Base-by-base conservation (phyloP, 2,113 vertebrate genomes). In the Pygathrix nemaeus region DNA sequence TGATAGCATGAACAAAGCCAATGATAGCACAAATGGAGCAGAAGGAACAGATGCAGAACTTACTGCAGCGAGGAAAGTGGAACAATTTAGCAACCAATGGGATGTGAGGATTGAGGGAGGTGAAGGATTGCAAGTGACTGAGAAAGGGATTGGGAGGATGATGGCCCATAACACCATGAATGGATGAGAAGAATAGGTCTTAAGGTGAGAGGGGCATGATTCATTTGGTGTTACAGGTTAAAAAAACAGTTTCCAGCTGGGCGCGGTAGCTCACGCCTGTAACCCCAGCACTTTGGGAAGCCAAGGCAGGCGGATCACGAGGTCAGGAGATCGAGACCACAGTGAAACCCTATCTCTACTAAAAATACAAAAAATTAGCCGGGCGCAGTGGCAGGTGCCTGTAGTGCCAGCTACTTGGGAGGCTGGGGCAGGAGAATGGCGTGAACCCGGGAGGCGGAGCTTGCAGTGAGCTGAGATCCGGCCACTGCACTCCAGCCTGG, bases 281-380 rank as follows among this genome's bases (percentile, higher is more conserved):
- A 61, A 61, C 27, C 10, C 23, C 25, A 61, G 59, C 59, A 61
- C 59, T 61, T 61, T 27, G 59, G 10, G 59, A 61, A 25, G 59
- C 23, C 3, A 4, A 61, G 23, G 59, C 9, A 1, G 23, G 23
- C 10, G 0, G 59, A 61, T 61, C 23, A 61, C 3, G 9, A 61
- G 59, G 59, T 61, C 59, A 61, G 25, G 59, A 61, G 59, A 27
- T 61, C 59, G 4, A 27, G 59, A 61, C 59, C 59, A 61, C 48
- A 50, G 48, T 50, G 59, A 61, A 61, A 61, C 9, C 59, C 59
- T 4, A 3, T 61, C 59, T 61, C 59, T 61, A 61, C 23, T 61
- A 25, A 61, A 61, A 61, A 61, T 27, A 61, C 59, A 50, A 61
- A 61, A 61, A 61, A 61, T 61, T 27, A 61, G 25, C 23, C 4